A percentile compares a stretch with the other conserved stretches of the same genome.
Conservation (phyloP, 1,140 invertebrate genomes). For the Cotesia vestalis region DNA sequence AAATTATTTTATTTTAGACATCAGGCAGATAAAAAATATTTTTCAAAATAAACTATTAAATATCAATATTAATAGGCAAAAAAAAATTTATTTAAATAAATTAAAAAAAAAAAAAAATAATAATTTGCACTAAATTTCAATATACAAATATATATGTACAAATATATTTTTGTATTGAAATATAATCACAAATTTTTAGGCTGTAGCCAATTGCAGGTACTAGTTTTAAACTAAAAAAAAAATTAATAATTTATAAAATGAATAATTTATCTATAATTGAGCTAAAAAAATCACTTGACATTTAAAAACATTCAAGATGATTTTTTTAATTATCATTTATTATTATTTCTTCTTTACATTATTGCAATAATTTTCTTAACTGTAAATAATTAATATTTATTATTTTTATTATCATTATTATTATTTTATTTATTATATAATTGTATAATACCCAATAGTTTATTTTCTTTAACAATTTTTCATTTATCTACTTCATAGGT, state of each 20-base stretch:
- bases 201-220: slow-evolving; percentile 48
- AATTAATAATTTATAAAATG: slow-evolving; percentile 2
- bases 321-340: too few species aligned
- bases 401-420: background rate
- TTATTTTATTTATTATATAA: slow-evolving; percentile 38
- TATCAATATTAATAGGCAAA: background rate
- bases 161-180: slow-evolving; percentile 40
- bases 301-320: too few species aligned
- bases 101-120: background rate
- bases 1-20: slow-evolving; percentile 48
- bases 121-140: slow-evolving; percentile 40
- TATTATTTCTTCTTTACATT: slow-evolving; percentile 13
- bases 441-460: slow-evolving; percentile 51
- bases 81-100: background rate
- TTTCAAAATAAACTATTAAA: background rate
- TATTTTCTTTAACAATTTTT: slow-evolving; percentile 52
- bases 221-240: slow-evolving; percentile 40
- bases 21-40: slow-evolving; percentile 31
- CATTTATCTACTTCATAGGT: slow-evolving; percentile 41
- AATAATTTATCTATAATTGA: background rate
- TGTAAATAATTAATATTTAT: slow-evolving; percentile 7
- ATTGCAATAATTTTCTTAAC: slow-evolving; percentile 3
- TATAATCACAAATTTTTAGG: slow-evolving; percentile 46
- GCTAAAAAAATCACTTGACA: too few species aligned
- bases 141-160: slow-evolving; percentile 24